Base-by-base conservation (phyloP, 23 tunicate genomes). In the Clavelina lepadiformis region DNA sequence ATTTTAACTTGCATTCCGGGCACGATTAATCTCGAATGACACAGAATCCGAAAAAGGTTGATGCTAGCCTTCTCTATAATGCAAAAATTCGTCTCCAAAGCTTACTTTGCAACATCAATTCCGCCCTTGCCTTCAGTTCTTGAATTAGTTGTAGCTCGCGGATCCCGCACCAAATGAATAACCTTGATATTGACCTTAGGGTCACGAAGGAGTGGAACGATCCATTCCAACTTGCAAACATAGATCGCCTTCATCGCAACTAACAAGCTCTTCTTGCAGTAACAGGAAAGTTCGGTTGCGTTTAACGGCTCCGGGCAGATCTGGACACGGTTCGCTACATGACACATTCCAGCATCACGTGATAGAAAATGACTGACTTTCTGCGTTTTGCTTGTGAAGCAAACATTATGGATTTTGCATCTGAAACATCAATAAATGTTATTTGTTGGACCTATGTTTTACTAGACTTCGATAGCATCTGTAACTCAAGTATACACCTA, bases 241-340 rank as follows among this genome's bases (percentile, higher is more conserved):
- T 57, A 68, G 19, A 79, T 72, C 31, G 69, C 69, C 47, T 79
- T 79, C 57, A 69, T 35, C 31, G 76, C 76, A 20, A 29, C 56
- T 13, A 69, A 15, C 2, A 69, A 33, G 33, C 76, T 60, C 26
- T 68, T 61, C 37, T 47, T 21, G 28, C 85, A 79, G 58, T 52
- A 37, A 26, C 47, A 45, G 19, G 34, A 2, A 19, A 79, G 34
- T 21, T 4, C 46, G 1, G 23, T 28, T 18, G 62, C 52, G 18
- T 77, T 51, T 3, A 79, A 46, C 1, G 67, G 59, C n/a, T 4
- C 47, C 1, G 76, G 76, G 33, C 85, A 79, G 3, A 26, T 27
- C 1, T 73, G 76, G 2, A 5, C 21, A 4, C 38, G 56, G 7
- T 58, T 29, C 3, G 18, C 26, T 24, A 23, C n/a, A 1, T 36